Base-by-base conservation (phyloP, 2,113 vertebrate genomes). In the Bothrops jararaca region DNA sequence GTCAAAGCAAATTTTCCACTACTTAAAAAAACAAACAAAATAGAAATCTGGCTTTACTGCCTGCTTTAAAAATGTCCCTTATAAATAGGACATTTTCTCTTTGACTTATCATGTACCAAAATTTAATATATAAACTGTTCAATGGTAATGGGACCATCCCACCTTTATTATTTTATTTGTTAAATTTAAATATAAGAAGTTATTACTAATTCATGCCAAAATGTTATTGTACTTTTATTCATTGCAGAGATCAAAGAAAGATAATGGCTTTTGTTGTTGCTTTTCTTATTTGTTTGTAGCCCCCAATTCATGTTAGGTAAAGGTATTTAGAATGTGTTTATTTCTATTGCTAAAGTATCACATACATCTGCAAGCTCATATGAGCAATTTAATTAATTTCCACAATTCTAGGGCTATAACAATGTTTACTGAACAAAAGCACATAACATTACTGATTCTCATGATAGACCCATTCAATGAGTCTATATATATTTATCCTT, bases 371-470 rank as follows among this genome's bases (percentile, higher is more conserved):
- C 8, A 29, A 3, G 10, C 10, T 15, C 3, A 0, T 4, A 18
- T 26, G 2, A 6, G 29, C 10, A 60, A 48, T 2, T 1, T 15
- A 15, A 52, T 1, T 5, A 34, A 60, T 24, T 60, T 69, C 9
- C 9, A 11, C 3, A 54, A 22, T 48, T 1, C 20, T 0, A 2
- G 0, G 5, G 60, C 45, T 53, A 45, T 5, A 58, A 22, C 0
- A 0, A 0, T 0, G 1, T 48, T 50, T 86, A 23, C 90, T 89
- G 69, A 89, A 26, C 52, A n/a, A 50, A 69, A 0, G 0, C 26
- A 74, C 39, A 13, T n/a, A 24, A 0, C 0, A 0, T 60, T 26
- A n/a, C 12, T 0, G 0, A 23, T 24, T 15, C 34, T n/a, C 80
- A 29, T 91, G 10, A 5, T 69, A 1, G 13, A 3, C 0, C 90